Base-by-base conservation (phyloP, 2,113 vertebrate species). In the Mus spicilegus region DNA sequence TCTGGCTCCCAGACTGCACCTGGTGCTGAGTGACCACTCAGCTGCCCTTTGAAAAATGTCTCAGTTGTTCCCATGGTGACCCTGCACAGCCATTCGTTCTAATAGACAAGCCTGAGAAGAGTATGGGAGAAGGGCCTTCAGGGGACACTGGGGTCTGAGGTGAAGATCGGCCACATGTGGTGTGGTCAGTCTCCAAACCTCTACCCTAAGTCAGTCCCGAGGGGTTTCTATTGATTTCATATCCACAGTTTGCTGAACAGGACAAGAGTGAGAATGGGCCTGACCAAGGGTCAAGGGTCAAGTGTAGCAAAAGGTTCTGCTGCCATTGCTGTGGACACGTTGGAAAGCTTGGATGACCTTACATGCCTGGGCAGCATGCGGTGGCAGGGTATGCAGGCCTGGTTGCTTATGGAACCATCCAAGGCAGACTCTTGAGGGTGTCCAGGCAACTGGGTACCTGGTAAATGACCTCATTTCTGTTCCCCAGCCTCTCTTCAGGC, bases 281-380 rank as follows among this genome's bases (percentile, higher is more conserved):
- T 90, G 65, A 54, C 54, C 54, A 9, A 46, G 49, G 49, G 49
- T 33, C 42, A 33, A 72, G 42, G 24, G 36, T 1, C 11, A 69
- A 73, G 49, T 9, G 6, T 24, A 54, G 69, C 46, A 3, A 28
- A 26, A 33, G 80, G n/a, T 1, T 3, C 72, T 22, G 73, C 73
- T 75, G 75, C 46, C 4, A 61, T 46, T 17, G 10, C 14, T 7
- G 2, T 0, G 11, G 72, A 70, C 54, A 28, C 33, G 24, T 3
- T 19, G 4, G 7, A 42, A 22, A 24, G 10, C n/a, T 49, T 14
- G 0, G 5, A 12, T 39, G 49, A 90, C 46, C 33, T 10, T n/a
- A 0, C 5, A 42, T 51, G 26, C 5, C 16, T 0, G 1, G 54
- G 5, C 11, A 14, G 63, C 12, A 22, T 42, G 36, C 0, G 1